Base-by-base conservation (phyloP, 2,797 vertebrate species). In the Spea hammondii region DNA sequence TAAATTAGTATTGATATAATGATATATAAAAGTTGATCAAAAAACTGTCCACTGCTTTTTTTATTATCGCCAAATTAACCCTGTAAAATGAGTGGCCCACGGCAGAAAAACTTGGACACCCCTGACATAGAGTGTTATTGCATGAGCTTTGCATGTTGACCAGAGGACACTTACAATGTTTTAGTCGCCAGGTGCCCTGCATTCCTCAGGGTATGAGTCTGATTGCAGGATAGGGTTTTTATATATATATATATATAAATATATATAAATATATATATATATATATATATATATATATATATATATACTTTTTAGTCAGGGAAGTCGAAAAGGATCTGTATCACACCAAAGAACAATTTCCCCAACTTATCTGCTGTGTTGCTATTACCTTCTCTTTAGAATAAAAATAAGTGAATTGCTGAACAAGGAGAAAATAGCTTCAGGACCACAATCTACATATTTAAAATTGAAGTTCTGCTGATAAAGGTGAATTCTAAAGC, bases 221-320 rank as follows among this genome's bases (percentile, higher is more conserved):
- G n/a, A n/a, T n/a, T n/a, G n/a, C n/a, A n/a, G 10, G 50, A 51
- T 6, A 10, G 50, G 50, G 10, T 6, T 51, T 51, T 1, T 60
- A 60, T 17, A 12, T 60, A 12, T 17, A 13, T 17, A 12, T 60
- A 8, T 44, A 17, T 65, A 45, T 66, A 66, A 47, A 66, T 67
- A 67, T 48, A 67, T 67, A 67, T 67, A 67, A 5, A 60, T 14
- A 60, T 60, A 60, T 17, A 12, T 60, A 12, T 17, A 13, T 17
- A 12, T 60, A 8, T 44, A 17, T 65, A 45, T 66, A 66, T 66
- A 66, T 67, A 67, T 48, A 67, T 67, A 67, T 67, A 67, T 49
- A 67, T 48, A 67, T 67, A 49, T 49, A 49, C 5, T 17, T 51
- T 8, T n/a, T 2, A 32, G 32, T 32, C 32, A 17, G 32, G 32